Conservation (phyloP, 2,888 invertebrate genomes). For the Ectobius pallidus region DNA sequence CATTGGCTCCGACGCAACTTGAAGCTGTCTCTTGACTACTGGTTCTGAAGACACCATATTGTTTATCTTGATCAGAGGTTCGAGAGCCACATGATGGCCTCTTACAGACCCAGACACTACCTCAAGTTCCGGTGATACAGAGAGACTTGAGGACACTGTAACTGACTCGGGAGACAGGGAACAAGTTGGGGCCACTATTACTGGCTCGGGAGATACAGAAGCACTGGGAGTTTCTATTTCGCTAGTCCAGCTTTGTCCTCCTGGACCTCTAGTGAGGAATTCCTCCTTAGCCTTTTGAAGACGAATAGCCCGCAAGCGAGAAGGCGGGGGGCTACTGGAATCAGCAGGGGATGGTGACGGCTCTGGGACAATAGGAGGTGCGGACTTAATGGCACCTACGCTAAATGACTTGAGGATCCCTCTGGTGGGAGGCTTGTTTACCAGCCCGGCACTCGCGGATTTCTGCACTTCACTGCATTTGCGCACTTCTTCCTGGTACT, state of each 20-base stretch:
- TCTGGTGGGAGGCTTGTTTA: slow-evolving; percentile 46
- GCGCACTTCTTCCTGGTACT: slow-evolving; percentile 56
- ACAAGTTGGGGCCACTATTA: no score
- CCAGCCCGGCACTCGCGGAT: slow-evolving; percentile 65
- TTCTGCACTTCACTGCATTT: slow-evolving; percentile 62
- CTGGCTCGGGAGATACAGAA: slow-evolving; percentile 28
- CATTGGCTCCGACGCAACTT: background rate
- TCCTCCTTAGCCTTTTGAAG: slow-evolving; percentile 74
- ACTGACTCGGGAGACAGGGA: no score
- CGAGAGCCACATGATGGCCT: no score
- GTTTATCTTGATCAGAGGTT: no score
- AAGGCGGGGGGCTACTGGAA: slow-evolving; percentile 33
- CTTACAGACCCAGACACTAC: no score
- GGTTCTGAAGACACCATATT: no score
- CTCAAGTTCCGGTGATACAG: no score
- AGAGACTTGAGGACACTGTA: no score
- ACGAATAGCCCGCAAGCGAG: slow-evolving; percentile 59
- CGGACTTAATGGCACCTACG: slow-evolving; percentile 51
- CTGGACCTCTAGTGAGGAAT: slow-evolving; percentile 63
- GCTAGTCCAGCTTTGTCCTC: slow-evolving; percentile 45
- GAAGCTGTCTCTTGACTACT: background rate
- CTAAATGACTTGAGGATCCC: slow-evolving; percentile 54
- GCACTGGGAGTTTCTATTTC: slow-evolving; percentile 35
- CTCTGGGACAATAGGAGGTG: background rate
- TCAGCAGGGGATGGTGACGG: background rate